Evolutionary conservation across 1,140 invertebrate species (phyloP).

Genomic region (Panonychus citri): DNA sequence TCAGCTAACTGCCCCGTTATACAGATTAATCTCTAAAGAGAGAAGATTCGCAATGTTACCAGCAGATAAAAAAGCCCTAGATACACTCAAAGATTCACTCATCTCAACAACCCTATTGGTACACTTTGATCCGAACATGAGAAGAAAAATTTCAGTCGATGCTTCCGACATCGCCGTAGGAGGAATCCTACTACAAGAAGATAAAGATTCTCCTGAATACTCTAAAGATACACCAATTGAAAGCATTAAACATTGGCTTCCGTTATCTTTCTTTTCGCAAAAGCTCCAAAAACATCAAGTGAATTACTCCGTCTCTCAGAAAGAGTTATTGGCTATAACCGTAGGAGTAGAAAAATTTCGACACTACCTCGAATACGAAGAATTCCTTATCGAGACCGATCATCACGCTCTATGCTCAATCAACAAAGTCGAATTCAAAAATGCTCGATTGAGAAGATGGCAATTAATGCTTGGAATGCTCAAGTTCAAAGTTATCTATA

Average conservation of each 20-base stretch:
- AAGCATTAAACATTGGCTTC: neutral
- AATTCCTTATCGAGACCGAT: neutral
- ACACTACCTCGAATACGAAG: neutral
- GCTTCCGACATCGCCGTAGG: constrained; percentile 22
- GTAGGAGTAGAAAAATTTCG: neutral
- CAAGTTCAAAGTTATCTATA: constrained; percentile 23
- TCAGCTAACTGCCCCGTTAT: neutral
- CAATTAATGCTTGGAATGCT: constrained; percentile 22
- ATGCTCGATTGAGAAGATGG: neutral
- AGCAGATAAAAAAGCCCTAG: constrained; percentile 14
- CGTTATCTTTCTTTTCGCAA: neutral
- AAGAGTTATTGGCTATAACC: neutral
- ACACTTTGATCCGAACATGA: constrained; percentile 24
- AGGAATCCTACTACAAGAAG: constrained; percentile 25
- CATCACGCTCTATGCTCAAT: neutral
- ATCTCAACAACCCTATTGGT: constrained; percentile 13
- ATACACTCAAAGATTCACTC: constrained; percentile 15
- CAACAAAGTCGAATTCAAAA: neutral
- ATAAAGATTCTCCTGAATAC: neutral
- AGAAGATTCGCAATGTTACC: neutral
- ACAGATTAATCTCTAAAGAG: neutral
- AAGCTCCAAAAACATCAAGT: neutral
- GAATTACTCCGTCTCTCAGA: neutral
- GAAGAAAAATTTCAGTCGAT: constrained; percentile 27
- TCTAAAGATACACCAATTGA: neutral